Conservation (phyloP, 1,140 invertebrate genomes). For the Nebria ingens region DNA sequence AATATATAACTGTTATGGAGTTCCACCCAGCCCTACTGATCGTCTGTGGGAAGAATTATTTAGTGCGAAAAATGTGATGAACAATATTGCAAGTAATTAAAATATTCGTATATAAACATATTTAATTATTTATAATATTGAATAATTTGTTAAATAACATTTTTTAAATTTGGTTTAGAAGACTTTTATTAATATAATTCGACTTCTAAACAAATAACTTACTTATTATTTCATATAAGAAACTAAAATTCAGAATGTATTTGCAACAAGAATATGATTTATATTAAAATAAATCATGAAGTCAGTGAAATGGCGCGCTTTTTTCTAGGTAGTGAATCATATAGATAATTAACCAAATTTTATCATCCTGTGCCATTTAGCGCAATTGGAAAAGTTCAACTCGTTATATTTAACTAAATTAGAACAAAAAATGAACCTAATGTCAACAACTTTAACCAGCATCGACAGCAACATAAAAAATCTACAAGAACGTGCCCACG, state of each 20-base stretch:
- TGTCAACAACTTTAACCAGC: slow-evolving; percentile 27
- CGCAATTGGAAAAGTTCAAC: slow-evolving; percentile 33
- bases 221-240: too few species aligned
- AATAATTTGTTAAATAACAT: too few species aligned
- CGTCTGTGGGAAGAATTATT: slow-evolving; percentile 1
- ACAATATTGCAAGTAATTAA: slow-evolving; percentile 7
- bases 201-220: too few species aligned
- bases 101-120: neutral
- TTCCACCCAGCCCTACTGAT: neutral
- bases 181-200: too few species aligned
- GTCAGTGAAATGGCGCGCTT: too few species aligned
- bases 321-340: too few species aligned
- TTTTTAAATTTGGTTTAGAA: too few species aligned
- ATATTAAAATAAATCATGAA: too few species aligned
- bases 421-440: slow-evolving; percentile 29
- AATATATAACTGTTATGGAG: neutral
- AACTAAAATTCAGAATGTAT: too few species aligned
- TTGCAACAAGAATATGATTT: too few species aligned
- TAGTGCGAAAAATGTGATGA: slow-evolving; percentile 1
- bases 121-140: slow-evolving; percentile 1
- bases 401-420: slow-evolving; percentile 30
- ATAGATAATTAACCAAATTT: neutral
- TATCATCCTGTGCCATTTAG: slow-evolving; percentile 21
- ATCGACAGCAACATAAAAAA: slow-evolving; percentile 34
- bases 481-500: slow-evolving; percentile 35